Evolutionary conservation across 2,797 vertebrate genomes (phyloP).

Genomic region (Manis javanica): DNA sequence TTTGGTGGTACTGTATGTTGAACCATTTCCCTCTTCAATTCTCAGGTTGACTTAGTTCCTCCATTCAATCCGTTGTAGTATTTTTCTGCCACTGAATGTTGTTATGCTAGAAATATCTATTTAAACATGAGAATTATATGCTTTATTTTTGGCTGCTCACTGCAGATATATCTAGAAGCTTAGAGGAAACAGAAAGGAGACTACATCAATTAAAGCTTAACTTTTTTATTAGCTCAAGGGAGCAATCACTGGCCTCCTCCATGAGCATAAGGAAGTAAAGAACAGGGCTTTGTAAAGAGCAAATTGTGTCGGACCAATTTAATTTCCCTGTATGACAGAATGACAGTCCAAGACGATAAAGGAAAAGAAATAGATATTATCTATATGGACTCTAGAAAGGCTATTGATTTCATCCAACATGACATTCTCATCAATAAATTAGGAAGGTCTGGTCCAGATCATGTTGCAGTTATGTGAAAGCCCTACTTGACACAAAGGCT

Average conservation of each 20-base stretch:
- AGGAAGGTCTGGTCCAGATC: conserved; percentile 12
- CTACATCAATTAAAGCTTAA: background rate
- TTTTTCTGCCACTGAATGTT: background rate
- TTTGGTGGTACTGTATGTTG: background rate
- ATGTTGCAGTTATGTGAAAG: background rate
- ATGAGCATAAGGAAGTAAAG: background rate
- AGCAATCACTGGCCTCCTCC: background rate
- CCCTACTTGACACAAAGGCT: background rate
- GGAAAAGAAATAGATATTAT: background rate
- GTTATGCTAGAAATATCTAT: background rate
- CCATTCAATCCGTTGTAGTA: background rate
- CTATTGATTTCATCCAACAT: conserved; percentile 19
- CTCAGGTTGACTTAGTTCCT: background rate
- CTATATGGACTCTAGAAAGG: background rate
- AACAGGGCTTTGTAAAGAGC: background rate
- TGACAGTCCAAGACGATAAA: background rate
- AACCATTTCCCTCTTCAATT: background rate
- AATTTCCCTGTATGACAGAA: background rate
- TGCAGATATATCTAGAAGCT: background rate
- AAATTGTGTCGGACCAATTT: conserved; percentile 10
- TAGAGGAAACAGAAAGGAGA: background rate
- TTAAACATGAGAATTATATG: background rate
- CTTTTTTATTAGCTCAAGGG: background rate
- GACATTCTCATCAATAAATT: conserved; percentile 18
- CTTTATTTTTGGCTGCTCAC: background rate